Evolutionary conservation across 2,888 invertebrate genomes (phyloP), one percentile per base, ranked within the genome.

Genomic region (Meteorus colon): DNA sequence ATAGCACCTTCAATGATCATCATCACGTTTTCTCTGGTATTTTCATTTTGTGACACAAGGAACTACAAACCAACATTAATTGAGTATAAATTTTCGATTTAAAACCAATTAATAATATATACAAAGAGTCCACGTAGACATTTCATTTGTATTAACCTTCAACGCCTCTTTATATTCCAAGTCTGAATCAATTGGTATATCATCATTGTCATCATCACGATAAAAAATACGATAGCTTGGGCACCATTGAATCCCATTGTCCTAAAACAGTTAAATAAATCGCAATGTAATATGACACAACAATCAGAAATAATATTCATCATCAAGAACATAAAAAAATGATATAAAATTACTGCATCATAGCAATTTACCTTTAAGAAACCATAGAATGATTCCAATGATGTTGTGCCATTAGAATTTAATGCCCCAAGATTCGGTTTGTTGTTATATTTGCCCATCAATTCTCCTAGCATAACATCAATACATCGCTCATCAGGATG

Each of bases 151-250:
- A 48, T 51, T 14, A 74, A 79, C 80, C 77, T 90, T 89, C 68
- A 91, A 79, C 34, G 90, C 90, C 70, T 90, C 87, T 76, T 90
- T 87, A 75, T 91, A 91, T 79, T 90, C 90, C 31, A 86, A 86
- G 78, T 90, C 89, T 34, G 88, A 89, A 73, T 90, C 88, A 69
- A 91, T 90, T 8, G 89, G 87, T 75, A 89, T 86, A 79, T 90
- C 90, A 78, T 88, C 89, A 29, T 87, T 87, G 74, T 90, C 89
- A 34, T 85, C 85, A 79, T 89, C 89, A 31, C 90, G 80, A 80
- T 90, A 91, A 87, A 12, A 62, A 14, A 29, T 29, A 29, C 62
- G 62, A 27, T 29, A 24, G 12, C 6, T 16, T 6, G 24, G 6
- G 19, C 24, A 24, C n/a, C 55, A 55, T 19, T n/a, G 19, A n/a